Conservation (phyloP, 2,888 invertebrate genomes). For the Seira musarum region DNA sequence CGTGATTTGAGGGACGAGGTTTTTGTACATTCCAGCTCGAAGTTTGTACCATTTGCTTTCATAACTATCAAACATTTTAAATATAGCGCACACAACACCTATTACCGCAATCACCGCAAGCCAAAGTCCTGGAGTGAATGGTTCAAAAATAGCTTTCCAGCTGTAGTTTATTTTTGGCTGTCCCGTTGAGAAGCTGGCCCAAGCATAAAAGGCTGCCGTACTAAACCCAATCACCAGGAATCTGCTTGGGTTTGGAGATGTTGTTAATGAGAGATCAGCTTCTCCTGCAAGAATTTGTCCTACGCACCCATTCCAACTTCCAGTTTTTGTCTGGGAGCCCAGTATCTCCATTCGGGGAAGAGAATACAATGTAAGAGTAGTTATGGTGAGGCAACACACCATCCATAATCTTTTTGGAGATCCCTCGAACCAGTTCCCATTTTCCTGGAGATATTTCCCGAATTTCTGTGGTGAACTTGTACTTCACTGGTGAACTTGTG, state of each 20-base stretch:
- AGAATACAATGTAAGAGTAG: constrained; percentile 39
- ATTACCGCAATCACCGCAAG: constrained; percentile 3
- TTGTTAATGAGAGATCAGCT: constrained; percentile 40
- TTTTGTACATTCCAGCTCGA: neutral
- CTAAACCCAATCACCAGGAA: constrained; percentile 26
- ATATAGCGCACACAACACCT: neutral
- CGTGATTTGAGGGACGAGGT: constrained; percentile 1
- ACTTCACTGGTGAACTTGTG: constrained; percentile 35
- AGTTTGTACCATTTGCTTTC: neutral
- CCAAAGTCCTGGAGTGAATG: constrained; percentile 38
- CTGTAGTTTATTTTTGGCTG: constrained; percentile 34
- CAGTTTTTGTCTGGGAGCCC: constrained; percentile 30
- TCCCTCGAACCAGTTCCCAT: constrained; percentile 31
- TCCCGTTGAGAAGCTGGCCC: constrained; percentile 43
- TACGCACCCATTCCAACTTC: constrained; percentile 46
- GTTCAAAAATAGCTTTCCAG: constrained; percentile 51
- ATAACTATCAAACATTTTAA: constrained; percentile 29
- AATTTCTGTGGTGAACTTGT: constrained; percentile 38
- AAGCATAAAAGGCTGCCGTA: constrained; percentile 24
- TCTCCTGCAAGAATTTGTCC: constrained; percentile 33
- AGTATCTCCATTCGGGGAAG: constrained; percentile 42
- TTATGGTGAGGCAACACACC: constrained; percentile 33
- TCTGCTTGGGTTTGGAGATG: constrained; percentile 34
- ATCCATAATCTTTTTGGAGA: constrained; percentile 33
- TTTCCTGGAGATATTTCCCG: neutral